Percentiles rank a stretch among this genome's conserved stretches.
phyloP scores from a whole-genome alignment of 1,140 invertebrate genomes.

The Acyrthosiphon pisum region DNA sequence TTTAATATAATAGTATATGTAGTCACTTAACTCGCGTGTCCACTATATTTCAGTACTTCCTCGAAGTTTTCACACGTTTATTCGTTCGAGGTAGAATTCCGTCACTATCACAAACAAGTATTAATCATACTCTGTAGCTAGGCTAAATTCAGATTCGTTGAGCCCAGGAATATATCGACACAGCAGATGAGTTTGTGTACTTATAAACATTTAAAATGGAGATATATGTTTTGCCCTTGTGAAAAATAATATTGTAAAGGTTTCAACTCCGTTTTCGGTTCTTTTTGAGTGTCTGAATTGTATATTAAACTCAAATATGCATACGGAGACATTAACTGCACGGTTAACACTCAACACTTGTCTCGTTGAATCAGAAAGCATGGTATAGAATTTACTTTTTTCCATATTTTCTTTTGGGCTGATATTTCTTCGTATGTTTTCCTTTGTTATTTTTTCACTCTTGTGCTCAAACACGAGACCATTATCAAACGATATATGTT shows the following conservation, averaged over 20 bases:
- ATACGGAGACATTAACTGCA: neutral
- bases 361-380: neutral
- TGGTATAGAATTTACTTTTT: neutral
- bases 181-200: neutral
- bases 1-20: neutral
- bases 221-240: too few species aligned
- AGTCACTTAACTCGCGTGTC: too few species aligned
- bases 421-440: neutral
- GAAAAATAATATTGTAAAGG: neutral
- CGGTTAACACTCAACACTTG: neutral
- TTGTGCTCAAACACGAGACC: neutral
- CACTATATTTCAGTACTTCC: too few species aligned
- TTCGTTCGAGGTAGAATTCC: too few species aligned
- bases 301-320: too few species aligned
- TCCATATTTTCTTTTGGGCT: neutral
- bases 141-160: too few species aligned
- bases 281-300: neutral
- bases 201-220: neutral
- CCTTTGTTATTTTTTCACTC: too few species aligned
- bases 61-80: too few species aligned
- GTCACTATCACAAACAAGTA: too few species aligned
- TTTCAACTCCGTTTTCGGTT: neutral
- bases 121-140: too few species aligned
- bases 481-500: neutral
- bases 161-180: neutral